Evolutionary conservation across 2,888 invertebrate species (phyloP).

Genomic region (Lepidochrysops patricia): DNA sequence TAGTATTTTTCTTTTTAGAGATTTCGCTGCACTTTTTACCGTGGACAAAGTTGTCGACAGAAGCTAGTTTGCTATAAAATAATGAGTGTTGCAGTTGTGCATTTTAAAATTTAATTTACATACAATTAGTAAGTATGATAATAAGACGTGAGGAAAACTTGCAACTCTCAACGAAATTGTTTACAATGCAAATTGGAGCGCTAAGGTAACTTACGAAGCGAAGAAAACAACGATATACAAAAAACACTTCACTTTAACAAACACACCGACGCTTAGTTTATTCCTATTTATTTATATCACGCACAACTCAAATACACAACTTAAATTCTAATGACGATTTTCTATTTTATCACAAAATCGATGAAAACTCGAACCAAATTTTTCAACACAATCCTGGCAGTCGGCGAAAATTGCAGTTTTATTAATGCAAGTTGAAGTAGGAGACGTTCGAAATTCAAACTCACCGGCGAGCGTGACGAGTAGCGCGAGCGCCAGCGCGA

Average conservation of each 20-base stretch:
- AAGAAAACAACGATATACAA: background rate
- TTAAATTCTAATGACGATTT: too few relatives aligned
- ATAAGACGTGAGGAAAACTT: background rate
- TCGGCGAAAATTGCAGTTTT: background rate
- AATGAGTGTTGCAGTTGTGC: too few relatives aligned
- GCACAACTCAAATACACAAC: too few relatives aligned
- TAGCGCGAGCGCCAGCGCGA: constrained; percentile 40
- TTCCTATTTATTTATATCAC: too few relatives aligned
- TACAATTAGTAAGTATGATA: background rate
- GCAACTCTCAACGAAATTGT: background rate
- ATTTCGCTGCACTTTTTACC: too few relatives aligned
- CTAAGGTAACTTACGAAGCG: background rate
- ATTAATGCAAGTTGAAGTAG: constrained; percentile 9
- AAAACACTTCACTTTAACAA: background rate
- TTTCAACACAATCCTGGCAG: background rate
- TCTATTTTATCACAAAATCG: background rate
- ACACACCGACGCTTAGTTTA: too few relatives aligned
- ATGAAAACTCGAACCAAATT: background rate
- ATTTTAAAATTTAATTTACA: too few relatives aligned
- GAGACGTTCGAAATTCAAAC: constrained; percentile 26
- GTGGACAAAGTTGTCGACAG: too few relatives aligned
- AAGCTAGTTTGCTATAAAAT: too few relatives aligned
- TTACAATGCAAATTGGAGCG: background rate
- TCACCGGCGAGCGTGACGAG: constrained; percentile 60
- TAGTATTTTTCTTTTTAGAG: too few relatives aligned